These are phyloP conservation scores for Typhlichthys subterraneus DNA, from an alignment of 2,797 vertebrate genomes.

Conservation along the genomic window DNA sequence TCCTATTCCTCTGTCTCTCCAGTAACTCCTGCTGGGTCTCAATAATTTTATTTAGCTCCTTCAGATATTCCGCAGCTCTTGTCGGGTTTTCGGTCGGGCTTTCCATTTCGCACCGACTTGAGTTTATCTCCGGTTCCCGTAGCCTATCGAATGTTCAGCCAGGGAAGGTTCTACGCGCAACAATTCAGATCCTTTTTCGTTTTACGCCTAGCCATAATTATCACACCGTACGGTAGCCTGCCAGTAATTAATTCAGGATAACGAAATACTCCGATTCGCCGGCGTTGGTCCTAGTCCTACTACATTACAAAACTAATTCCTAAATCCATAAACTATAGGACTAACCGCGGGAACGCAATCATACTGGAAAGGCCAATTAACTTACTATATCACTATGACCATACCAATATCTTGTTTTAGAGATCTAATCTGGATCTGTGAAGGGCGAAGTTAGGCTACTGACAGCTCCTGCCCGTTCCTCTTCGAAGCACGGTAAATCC, in stretches of 20 bases:
- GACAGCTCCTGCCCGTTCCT: slow-evolving; percentile 5
- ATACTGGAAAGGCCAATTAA: slow-evolving; percentile 7
- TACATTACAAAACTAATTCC: slow-evolving; percentile 20
- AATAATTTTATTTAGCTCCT: slow-evolving; percentile 94
- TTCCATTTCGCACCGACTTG: slow-evolving; percentile 73
- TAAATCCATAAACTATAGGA: neutral
- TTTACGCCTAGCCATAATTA: slow-evolving; percentile 72
- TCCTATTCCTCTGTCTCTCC: slow-evolving; percentile 87
- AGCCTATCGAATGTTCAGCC: slow-evolving; percentile 12
- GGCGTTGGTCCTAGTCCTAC: neutral
- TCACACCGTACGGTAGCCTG: slow-evolving; percentile 3
- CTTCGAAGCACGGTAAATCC: slow-evolving; percentile 26
- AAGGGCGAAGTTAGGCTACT: neutral
- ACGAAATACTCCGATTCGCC: slow-evolving; percentile 1
- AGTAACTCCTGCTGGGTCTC: slow-evolving; percentile 94
- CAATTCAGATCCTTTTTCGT: slow-evolving; percentile 46
- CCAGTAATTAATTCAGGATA: slow-evolving; percentile 7
- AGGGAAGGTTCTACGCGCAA: slow-evolving; percentile 41
- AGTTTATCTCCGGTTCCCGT: slow-evolving; percentile 23
- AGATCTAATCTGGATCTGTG: slow-evolving; percentile 1
- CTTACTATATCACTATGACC: slow-evolving; percentile 3
- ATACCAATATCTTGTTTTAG: neutral
- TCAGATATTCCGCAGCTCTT: slow-evolving; percentile 89
- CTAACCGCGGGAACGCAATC: slow-evolving; percentile 15
- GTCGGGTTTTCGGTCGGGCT: slow-evolving; percentile 84